Evolutionary conservation across 2,113 vertebrate species (phyloP), one percentile per base, ranked within the genome.

Genomic region (Alligator sinensis): DNA sequence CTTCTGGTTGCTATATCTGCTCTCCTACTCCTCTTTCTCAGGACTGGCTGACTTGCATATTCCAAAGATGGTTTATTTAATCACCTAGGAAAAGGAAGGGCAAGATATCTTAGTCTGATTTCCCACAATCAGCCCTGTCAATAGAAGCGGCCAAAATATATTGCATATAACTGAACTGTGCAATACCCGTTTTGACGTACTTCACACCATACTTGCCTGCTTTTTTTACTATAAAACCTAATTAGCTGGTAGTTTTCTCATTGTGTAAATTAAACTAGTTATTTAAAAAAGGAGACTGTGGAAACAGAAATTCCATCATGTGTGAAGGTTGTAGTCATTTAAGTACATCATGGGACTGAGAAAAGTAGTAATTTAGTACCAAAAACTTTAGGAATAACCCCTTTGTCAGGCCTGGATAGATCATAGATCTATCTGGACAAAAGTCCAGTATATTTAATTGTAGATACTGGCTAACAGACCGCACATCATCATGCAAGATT

Each of bases 51-150:
- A 22, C 78, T 61, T 82, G 22, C n/a, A 92, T 60, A 72, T 87
- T 28, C 9, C 4, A 1, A 9, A 25, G 74, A 76, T 54, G 85
- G 74, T 76, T 77, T 84, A 19, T 10, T 4, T n/a, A 22, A 77
- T 0, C 1, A 61, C 19, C 54, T 55, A 6, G 0, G 30, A 18
- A 62, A 91, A 77, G 5, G 1, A 1, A 7, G 2, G 5, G 4
- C 68, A 70, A 92, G 88, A 77, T 62, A 1, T 24, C 28, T 38
- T 5, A 2, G 16, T 21, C 24, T 86, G n/a, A 2, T 4, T 3
- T 82, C 66, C 78, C 74, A 3, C 7, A 5, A 61, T 55, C 66
- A 72, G 57, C 25, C 55, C 27, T 12, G 3, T 3, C n/a, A 18
- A 1, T 11, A 11, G 21, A 80, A 68, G 6, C 84, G 38, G 27